Conservation (phyloP, 2,797 vertebrate species). For the Chloroceryle inda region DNA sequence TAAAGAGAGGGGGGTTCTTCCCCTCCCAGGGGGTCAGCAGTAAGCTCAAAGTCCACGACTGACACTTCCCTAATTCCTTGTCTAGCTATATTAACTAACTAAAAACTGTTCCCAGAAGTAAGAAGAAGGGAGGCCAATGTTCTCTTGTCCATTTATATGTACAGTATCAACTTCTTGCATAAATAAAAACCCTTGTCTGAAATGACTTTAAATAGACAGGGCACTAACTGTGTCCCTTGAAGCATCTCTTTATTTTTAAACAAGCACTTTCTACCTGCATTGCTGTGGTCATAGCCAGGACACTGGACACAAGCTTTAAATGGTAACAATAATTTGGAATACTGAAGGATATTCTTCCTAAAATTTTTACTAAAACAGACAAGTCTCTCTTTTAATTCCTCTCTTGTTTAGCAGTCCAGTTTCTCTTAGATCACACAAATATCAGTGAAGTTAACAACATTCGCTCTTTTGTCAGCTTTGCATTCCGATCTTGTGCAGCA, state of each 20-base stretch:
- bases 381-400: neutral
- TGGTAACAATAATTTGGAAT: neutral
- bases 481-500: neutral
- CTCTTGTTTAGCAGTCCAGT: neutral
- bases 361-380: neutral
- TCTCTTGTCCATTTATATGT: neutral
- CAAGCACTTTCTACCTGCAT: neutral
- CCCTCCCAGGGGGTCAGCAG: neutral
- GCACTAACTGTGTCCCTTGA: neutral
- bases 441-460: neutral
- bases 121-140: neutral
- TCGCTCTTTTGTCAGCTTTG: neutral
- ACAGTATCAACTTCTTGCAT: neutral
- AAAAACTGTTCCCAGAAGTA: neutral
- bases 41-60: neutral
- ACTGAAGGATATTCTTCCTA: neutral
- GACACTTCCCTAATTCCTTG: neutral
- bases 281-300: neutral
- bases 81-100: neutral
- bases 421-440: neutral
- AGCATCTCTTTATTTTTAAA: neutral
- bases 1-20: accelerated
- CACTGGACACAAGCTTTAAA: accelerated
- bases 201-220: neutral
- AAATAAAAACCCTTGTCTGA: neutral